Percentiles rank a stretch among this genome's conserved stretches.
Conservation (phyloP, 1,140 invertebrate genomes). For the Epicauta chinensis region DNA sequence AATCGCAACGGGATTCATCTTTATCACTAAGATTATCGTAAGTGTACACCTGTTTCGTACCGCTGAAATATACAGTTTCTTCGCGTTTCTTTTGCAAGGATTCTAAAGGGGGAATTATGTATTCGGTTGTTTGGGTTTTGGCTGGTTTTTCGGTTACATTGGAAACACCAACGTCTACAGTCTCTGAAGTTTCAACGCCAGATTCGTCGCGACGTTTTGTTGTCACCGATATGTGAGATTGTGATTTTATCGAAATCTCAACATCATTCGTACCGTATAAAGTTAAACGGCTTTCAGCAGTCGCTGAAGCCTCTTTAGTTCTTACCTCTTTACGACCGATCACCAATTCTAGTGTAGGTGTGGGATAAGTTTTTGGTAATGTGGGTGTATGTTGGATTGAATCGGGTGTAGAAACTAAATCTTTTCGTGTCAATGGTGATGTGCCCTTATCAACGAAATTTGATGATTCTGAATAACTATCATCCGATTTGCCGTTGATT, state of each 20-base stretch:
- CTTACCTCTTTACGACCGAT: slow-evolving; percentile 48
- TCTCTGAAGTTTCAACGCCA: slow-evolving; percentile 44
- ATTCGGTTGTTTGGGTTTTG: slow-evolving; percentile 24
- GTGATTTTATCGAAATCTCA: slow-evolving; percentile 48
- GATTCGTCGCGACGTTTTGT: slow-evolving; percentile 40
- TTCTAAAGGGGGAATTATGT: slow-evolving; percentile 41
- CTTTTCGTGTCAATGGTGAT: slow-evolving; percentile 41
- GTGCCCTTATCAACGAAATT: slow-evolving; percentile 34
- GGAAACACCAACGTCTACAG: slow-evolving; percentile 43
- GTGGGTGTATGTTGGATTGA: slow-evolving; percentile 5
- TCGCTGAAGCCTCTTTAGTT: slow-evolving; percentile 46
- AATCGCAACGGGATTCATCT: slow-evolving; percentile 37
- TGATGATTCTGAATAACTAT: neutral
- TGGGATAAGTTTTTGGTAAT: slow-evolving; percentile 18
- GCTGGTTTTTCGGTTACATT: slow-evolving; percentile 35
- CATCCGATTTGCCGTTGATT: neutral
- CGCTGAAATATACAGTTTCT: slow-evolving; percentile 48
- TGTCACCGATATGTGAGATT: slow-evolving; percentile 48
- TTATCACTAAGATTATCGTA: slow-evolving; percentile 41
- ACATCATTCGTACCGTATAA: slow-evolving; percentile 45
- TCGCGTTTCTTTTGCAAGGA: slow-evolving; percentile 39
- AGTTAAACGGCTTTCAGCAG: slow-evolving; percentile 46
- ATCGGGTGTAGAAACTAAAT: slow-evolving; percentile 25
- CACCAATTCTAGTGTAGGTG: slow-evolving; percentile 45
- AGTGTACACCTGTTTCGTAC: slow-evolving; percentile 45